Percentiles rank a stretch among this genome's conserved stretches.
Evolutionary conservation across 2,113 vertebrate species (phyloP).

Genomic region (Colistium nudipinnis): DNA sequence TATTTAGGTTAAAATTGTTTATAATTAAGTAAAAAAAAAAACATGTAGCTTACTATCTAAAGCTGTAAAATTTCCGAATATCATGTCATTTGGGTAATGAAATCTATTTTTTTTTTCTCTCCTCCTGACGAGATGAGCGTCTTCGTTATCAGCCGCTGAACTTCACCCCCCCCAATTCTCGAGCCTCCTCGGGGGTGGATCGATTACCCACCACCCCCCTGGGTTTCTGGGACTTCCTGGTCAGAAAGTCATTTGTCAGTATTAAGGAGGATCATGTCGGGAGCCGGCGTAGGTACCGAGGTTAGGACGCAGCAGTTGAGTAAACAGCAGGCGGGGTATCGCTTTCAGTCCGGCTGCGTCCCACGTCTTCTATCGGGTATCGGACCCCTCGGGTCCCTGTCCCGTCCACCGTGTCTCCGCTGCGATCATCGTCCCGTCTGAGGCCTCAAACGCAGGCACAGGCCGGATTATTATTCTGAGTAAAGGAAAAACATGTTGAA

Average conservation of each 20-base stretch:
- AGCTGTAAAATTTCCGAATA: too few species aligned
- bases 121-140: too few species aligned
- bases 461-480: too few species aligned
- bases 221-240: slow-evolving; percentile 68
- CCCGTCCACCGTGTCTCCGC: too few species aligned
- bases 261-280: slow-evolving; percentile 83
- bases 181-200: slow-evolving; percentile 41
- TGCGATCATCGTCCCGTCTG: too few species aligned
- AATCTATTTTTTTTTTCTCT: too few species aligned
- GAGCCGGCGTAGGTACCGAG: slow-evolving; percentile 74
- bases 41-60: too few species aligned
- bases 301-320: slow-evolving; percentile 83
- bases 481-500: background rate
- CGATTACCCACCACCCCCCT: slow-evolving; percentile 58
- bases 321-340: slow-evolving; percentile 80
- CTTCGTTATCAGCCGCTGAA: background rate
- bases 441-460: too few species aligned
- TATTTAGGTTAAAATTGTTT: too few species aligned
- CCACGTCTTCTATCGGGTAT: slow-evolving; percentile 64
- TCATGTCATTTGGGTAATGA: too few species aligned
- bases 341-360: slow-evolving; percentile 70
- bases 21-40: too few species aligned
- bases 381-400: too few species aligned
- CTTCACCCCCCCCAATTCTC: slow-evolving; percentile 12
- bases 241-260: slow-evolving; percentile 84